These are phyloP conservation scores for Hucho hucho DNA, from an alignment of 2,113 vertebrate species.

Conservation along the genomic window DNA sequence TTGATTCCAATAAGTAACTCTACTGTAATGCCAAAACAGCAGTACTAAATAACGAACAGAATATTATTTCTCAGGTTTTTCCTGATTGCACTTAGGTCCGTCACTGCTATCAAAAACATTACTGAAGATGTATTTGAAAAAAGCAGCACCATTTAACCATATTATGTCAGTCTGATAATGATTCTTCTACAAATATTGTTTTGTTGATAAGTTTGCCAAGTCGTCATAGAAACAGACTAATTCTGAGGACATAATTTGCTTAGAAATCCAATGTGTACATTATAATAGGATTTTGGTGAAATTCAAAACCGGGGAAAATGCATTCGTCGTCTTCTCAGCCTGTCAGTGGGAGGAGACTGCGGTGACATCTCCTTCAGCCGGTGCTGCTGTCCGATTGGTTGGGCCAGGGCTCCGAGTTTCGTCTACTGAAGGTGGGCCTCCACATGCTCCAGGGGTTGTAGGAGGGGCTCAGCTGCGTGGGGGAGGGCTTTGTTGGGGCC, in stretches of 20 bases:
- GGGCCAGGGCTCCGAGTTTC: conserved; percentile 89
- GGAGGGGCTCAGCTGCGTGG: conserved; percentile 74
- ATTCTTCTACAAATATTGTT: not conserved
- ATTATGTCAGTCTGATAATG: not conserved
- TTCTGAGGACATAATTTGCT: no score
- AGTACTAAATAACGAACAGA: conserved; percentile 51
- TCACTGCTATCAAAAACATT: conserved; percentile 13
- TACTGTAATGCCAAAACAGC: conserved; percentile 74
- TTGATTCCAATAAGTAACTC: conserved; percentile 63
- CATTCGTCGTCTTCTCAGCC: not conserved
- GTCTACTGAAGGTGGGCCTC: conserved; percentile 80
- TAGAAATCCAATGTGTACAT: no score
- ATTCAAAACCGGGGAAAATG: not conserved
- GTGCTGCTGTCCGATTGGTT: conserved; percentile 76
- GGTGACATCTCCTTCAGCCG: conserved; percentile 45
- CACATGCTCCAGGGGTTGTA: conserved; percentile 86
- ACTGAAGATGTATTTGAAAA: not conserved
- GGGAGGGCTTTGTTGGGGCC: conserved; percentile 53
- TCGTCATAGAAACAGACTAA: no score
- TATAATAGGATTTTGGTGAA: not conserved
- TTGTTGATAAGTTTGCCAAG: not conserved
- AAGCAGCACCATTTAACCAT: not conserved
- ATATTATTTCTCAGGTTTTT: not conserved
- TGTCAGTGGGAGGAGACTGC: not conserved
- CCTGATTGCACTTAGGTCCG: not conserved